Conservation (phyloP, 2,888 invertebrate genomes). For the Hypena proboscidalis region DNA sequence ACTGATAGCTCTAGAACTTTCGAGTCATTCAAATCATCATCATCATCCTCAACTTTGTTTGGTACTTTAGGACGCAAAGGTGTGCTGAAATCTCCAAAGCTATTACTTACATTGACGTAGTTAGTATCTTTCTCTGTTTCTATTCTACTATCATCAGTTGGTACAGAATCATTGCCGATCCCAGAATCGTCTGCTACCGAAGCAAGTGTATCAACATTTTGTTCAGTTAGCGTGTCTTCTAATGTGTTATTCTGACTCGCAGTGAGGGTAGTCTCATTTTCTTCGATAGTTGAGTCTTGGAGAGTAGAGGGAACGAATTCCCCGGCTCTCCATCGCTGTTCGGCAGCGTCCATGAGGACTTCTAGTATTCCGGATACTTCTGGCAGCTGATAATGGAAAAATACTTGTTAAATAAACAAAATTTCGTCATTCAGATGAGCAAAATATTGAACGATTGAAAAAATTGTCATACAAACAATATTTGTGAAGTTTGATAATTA, state of each 20-base stretch:
- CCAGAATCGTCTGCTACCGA: constrained; percentile 46
- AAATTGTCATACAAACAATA: too few species aligned
- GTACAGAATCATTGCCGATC: constrained; percentile 42
- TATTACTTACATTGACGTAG: not conserved
- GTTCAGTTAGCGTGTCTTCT: constrained; percentile 71
- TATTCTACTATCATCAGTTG: not conserved
- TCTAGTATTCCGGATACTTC: constrained; percentile 74
- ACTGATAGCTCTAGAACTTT: constrained; percentile 19
- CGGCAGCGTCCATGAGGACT: constrained; percentile 68
- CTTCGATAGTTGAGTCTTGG: constrained; percentile 51
- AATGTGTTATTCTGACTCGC: constrained; percentile 59
- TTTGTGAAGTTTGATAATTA: too few species aligned
- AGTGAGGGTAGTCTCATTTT: constrained; percentile 62
- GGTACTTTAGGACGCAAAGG: not conserved
- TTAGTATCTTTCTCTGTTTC: not conserved
- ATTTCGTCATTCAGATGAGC: too few species aligned
- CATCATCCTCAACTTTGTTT: constrained; percentile 1
- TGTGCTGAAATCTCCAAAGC: constrained; percentile 2
- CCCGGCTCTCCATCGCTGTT: constrained; percentile 64
- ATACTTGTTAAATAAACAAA: not conserved
- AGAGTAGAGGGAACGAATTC: constrained; percentile 52
- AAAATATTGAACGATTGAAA: too few species aligned
- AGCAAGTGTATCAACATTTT: constrained; percentile 38
- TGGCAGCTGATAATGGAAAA: constrained; percentile 56
- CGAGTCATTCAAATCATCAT: constrained; percentile 7